A percentile compares a stretch with the other conserved stretches of the same genome.
Evolutionary conservation across 2,888 invertebrate genomes (phyloP).

Genomic region (Esperia sulphurella): DNA sequence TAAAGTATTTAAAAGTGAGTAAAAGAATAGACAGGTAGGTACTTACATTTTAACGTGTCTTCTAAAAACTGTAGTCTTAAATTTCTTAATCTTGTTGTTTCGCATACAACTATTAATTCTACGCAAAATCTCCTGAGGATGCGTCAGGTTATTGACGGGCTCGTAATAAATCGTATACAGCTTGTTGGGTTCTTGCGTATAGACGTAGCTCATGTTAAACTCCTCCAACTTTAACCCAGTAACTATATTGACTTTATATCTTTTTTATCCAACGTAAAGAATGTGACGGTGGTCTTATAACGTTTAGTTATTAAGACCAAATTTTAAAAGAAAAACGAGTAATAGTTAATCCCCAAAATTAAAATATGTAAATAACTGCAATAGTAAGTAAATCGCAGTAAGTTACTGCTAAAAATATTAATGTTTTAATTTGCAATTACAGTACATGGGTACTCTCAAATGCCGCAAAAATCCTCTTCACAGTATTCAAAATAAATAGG

Average conservation of each 20-base stretch:
- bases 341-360: not conserved
- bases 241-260: conserved; percentile 1
- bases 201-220: conserved; percentile 61
- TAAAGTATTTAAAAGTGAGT: no score
- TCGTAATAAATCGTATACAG: conserved; percentile 37
- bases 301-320: conserved; percentile 48
- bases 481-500: not conserved
- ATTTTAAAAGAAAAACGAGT: conserved; percentile 19
- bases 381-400: not conserved
- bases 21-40: conserved; percentile 3
- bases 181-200: conserved; percentile 40
- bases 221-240: conserved; percentile 11
- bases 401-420: not conserved
- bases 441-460: not conserved
- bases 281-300: conserved; percentile 42
- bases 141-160: conserved; percentile 27
- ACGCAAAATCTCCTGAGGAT: conserved; percentile 41
- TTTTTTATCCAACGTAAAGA: conserved; percentile 14
- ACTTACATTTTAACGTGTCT: conserved; percentile 68
- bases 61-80: conserved; percentile 52
- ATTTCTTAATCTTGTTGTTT: conserved; percentile 62
- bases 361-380: conserved; percentile 5
- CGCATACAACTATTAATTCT: conserved; percentile 47
- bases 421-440: not conserved
- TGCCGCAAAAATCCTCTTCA: not conserved